These are phyloP conservation scores for Campoplex capitator DNA, from an alignment of 2,888 invertebrate genomes.

Conservation along the genomic window DNA sequence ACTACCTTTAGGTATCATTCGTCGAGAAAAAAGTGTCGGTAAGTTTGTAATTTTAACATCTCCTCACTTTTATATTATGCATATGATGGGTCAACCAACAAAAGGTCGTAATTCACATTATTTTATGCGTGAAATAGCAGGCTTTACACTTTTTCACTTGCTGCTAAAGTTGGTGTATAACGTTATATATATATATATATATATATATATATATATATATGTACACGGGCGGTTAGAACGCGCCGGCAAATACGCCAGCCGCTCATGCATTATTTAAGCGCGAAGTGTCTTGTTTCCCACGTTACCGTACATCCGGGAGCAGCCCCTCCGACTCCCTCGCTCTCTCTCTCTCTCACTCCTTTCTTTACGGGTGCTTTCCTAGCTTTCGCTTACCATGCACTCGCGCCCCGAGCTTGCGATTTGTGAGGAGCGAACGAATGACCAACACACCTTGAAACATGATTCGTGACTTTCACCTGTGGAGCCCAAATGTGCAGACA, in stretches of 20 bases:
- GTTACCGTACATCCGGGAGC: conserved; percentile 73
- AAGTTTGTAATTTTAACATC: neutral
- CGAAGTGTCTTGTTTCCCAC: conserved; percentile 79
- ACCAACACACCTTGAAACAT: conserved; percentile 69
- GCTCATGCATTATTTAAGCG: conserved; percentile 82
- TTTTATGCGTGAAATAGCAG: conserved; percentile 11
- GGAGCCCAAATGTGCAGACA: conserved; percentile 58
- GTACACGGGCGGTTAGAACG: conserved; percentile 38
- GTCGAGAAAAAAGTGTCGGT: neutral
- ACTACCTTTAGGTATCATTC: neutral
- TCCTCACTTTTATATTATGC: neutral
- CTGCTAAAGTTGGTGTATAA: neutral
- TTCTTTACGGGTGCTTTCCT: conserved; percentile 78
- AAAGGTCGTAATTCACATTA: conserved; percentile 3
- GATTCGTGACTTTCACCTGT: conserved; percentile 69
- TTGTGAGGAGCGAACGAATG: conserved; percentile 39
- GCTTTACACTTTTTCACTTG: conserved; percentile 18
- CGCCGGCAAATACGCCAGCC: conserved; percentile 77
- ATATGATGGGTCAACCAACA: neutral
- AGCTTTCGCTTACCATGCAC: conserved; percentile 78
- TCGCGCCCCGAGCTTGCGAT: conserved; percentile 18
- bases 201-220: neutral
- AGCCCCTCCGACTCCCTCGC: conserved; percentile 38
- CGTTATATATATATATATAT: neutral
- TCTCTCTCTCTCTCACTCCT: conserved; percentile 57